These are phyloP conservation scores for Xylocopa sonorina DNA, from an alignment of 1,140 invertebrate species.

Conservation along the genomic window DNA sequence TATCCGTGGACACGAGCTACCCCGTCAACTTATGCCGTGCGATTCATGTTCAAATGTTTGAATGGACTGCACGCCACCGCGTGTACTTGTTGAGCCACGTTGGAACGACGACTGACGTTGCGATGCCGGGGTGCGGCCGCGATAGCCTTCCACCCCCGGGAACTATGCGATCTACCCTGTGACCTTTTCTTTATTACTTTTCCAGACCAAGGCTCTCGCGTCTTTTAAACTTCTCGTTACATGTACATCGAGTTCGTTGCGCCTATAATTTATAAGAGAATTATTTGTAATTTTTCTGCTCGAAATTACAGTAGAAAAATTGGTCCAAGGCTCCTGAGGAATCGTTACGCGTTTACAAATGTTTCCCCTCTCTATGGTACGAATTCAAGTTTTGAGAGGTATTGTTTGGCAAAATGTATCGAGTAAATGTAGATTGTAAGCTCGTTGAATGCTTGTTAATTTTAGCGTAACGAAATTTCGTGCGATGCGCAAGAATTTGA, in stretches of 20 bases:
- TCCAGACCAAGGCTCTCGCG: not conserved
- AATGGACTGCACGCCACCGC: constrained; percentile 48
- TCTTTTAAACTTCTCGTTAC: not conserved
- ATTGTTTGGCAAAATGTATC: too few relatives aligned
- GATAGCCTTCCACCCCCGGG: constrained; percentile 70
- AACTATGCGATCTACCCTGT: constrained; percentile 68
- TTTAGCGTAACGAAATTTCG: too few relatives aligned
- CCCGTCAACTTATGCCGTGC: constrained; percentile 3
- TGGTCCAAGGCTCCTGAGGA: too few relatives aligned
- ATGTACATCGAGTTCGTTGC: too few relatives aligned
- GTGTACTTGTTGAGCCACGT: constrained; percentile 77
- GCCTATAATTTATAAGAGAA: too few relatives aligned
- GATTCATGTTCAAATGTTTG: constrained; percentile 53
- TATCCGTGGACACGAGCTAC: constrained; percentile 1
- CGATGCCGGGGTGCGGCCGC: constrained; percentile 76
- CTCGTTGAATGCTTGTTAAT: too few relatives aligned
- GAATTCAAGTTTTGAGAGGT: too few relatives aligned
- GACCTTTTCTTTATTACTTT: constrained; percentile 45
- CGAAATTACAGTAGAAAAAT: too few relatives aligned
- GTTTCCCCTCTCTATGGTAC: too few relatives aligned
- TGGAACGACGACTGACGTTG: constrained; percentile 73
- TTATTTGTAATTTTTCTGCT: too few relatives aligned
- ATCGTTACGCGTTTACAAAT: too few relatives aligned
- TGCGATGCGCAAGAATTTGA: not conserved
- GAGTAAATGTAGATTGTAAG: too few relatives aligned